Evolutionary conservation across 2,113 vertebrate species (phyloP).

Genomic region (Crotophaga sulcirostris): DNA sequence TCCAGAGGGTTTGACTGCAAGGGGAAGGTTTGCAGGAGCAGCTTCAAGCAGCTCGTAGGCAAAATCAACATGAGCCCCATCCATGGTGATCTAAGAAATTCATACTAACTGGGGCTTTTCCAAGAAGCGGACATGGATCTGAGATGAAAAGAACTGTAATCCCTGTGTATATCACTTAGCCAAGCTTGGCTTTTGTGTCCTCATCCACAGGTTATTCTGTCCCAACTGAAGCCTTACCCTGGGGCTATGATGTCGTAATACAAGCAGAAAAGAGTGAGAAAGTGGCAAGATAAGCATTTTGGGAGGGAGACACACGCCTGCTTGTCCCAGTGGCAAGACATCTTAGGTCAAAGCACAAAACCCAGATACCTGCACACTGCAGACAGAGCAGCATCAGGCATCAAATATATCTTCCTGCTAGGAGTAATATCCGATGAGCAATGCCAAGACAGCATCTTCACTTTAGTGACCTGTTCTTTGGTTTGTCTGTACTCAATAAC

Average conservation of each 20-base stretch:
- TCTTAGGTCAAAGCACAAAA: not conserved
- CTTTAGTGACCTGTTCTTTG: not conserved
- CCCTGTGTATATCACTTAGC: not conserved
- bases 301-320: rapidly evolving
- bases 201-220: not conserved
- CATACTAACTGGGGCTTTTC: not conserved
- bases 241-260: not conserved
- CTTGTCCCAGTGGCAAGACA: not conserved
- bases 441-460: not conserved
- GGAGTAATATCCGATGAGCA: not conserved
- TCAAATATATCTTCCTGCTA: not conserved
- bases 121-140: rapidly evolving
- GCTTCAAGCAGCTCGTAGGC: not conserved
- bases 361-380: not conserved
- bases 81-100: not conserved
- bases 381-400: not conserved
- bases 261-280: not conserved
- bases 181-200: not conserved
- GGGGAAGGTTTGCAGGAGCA: not conserved
- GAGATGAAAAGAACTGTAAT: not conserved
- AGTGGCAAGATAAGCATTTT: not conserved
- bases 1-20: not conserved
- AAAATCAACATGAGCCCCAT: not conserved
- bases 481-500: not conserved
- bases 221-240: not conserved